These are phyloP conservation scores for Megaceryle maxima DNA, from an alignment of 2,113 vertebrate genomes.

Conservation along the genomic window DNA sequence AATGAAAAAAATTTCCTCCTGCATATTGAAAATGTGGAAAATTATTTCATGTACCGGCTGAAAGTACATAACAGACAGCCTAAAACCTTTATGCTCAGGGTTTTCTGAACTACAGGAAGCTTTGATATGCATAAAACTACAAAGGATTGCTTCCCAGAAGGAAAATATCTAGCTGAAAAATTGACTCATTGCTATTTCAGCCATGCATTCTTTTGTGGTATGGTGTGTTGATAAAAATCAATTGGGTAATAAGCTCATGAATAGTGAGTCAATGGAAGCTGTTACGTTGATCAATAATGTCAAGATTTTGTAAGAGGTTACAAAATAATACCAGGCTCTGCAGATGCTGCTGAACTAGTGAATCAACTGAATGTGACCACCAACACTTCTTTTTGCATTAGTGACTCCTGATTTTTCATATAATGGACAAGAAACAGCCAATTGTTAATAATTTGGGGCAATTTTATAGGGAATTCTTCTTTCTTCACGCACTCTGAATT, in stretches of 20 bases:
- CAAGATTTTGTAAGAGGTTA: conserved; percentile 8
- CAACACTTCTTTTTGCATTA: background rate
- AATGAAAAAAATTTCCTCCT: background rate
- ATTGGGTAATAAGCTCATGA: background rate
- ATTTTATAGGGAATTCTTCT: background rate
- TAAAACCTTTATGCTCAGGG: background rate
- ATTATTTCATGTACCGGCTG: background rate
- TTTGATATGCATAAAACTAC: conserved; percentile 12
- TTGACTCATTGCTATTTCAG: background rate
- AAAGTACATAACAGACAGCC: background rate
- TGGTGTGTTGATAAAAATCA: conserved; percentile 5
- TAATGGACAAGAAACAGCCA: background rate
- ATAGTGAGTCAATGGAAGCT: conserved; percentile 17
- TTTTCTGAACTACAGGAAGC: background rate
- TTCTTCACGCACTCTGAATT: background rate
- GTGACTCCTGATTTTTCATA: background rate
- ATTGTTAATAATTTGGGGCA: background rate
- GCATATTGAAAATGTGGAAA: background rate
- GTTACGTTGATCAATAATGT: background rate
- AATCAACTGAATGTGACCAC: background rate
- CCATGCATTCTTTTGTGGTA: background rate
- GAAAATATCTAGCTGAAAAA: background rate
- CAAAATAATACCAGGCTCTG: background rate
- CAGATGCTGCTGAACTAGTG: background rate
- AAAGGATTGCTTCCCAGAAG: background rate